These are phyloP conservation scores for Proteles cristata DNA, from an alignment of 2,113 vertebrate genomes.

Conservation along the genomic window DNA sequence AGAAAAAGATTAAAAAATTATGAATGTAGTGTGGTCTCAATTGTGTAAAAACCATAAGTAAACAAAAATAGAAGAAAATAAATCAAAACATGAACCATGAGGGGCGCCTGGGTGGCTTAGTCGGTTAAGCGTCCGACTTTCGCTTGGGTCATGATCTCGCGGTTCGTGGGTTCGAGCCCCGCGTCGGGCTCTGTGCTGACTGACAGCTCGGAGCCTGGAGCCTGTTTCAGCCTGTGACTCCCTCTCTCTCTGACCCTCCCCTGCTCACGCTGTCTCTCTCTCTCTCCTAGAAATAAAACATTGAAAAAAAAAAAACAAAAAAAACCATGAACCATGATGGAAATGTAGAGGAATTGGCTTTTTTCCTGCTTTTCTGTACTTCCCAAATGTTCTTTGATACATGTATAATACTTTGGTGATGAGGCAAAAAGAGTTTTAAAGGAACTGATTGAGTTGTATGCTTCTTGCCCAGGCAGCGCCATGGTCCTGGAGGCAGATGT, in stretches of 20 bases:
- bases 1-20: not conserved
- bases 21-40: not conserved
- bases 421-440: not conserved
- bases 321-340: not conserved
- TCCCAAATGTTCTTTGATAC: not conserved
- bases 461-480: constrained; percentile 76
- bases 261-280: too few species aligned
- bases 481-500: constrained; percentile 92
- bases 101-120: too few species aligned
- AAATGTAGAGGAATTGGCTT: not conserved
- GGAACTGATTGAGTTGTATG: not conserved
- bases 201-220: too few species aligned
- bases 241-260: too few species aligned
- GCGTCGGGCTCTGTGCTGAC: too few species aligned
- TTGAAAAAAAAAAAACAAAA: too few species aligned
- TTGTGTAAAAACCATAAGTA: not conserved
- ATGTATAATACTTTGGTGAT: not conserved
- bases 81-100: not conserved
- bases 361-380: not conserved
- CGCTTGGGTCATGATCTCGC: too few species aligned
- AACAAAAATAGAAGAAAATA: not conserved
- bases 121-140: too few species aligned
- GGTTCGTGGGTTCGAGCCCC: too few species aligned
- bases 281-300: too few species aligned
- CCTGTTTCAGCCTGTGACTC: too few species aligned